Conservation (phyloP, 2,797 vertebrate genomes). For the Moxostoma hubbsi region DNA sequence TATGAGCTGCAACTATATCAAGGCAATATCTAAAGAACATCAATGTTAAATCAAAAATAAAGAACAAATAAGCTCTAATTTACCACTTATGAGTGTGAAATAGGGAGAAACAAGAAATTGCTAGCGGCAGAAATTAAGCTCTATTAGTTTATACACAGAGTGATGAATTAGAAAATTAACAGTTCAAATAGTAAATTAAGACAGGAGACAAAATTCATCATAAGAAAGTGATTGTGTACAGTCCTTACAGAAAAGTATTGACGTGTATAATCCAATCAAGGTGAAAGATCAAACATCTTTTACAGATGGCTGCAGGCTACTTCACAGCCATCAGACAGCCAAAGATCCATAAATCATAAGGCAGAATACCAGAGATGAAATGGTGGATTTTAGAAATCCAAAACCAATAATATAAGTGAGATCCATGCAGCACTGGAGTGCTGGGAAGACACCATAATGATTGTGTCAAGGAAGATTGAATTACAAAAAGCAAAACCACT, state of each 20-base stretch:
- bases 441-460: not conserved
- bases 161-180: slow-evolving; percentile 28
- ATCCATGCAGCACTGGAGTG: not conserved
- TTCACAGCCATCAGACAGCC: not conserved
- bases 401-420: slow-evolving; percentile 18
- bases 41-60: slow-evolving; percentile 61
- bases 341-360: slow-evolving; percentile 37
- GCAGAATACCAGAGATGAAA: slow-evolving; percentile 10
- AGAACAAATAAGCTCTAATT: slow-evolving; percentile 57
- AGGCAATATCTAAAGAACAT: slow-evolving; percentile 65
- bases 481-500: slow-evolving; percentile 26
- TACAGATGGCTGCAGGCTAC: slow-evolving; percentile 30
- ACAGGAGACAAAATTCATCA: slow-evolving; percentile 19
- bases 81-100: slow-evolving; percentile 39
- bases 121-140: slow-evolving; percentile 61
- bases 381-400: not conserved
- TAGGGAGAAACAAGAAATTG: slow-evolving; percentile 49
- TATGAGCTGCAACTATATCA: slow-evolving; percentile 21
- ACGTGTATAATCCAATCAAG: slow-evolving; percentile 38
- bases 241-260: slow-evolving; percentile 11
- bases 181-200: slow-evolving; percentile 15
- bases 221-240: slow-evolving; percentile 44
- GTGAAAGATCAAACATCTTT: slow-evolving; percentile 43
- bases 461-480: slow-evolving; percentile 1
- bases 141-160: slow-evolving; percentile 1